Base-by-base conservation (phyloP, 2,797 vertebrate genomes). In the Molossus molossus region DNA sequence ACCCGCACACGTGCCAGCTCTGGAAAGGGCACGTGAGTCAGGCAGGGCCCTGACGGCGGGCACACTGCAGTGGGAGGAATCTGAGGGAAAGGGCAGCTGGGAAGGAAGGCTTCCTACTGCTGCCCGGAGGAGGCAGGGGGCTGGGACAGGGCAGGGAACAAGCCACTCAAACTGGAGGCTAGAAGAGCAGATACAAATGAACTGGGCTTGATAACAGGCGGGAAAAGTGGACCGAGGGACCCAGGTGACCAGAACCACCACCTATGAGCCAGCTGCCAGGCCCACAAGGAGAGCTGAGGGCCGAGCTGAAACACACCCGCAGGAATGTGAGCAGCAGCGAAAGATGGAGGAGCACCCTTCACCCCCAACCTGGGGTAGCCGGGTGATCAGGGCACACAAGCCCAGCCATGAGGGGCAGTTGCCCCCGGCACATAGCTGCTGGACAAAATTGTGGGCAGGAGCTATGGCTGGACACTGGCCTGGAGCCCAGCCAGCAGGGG, bases 91-190 rank as follows among this genome's bases (percentile, higher is more conserved):
- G 33, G 76, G 65, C 37, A 55, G 55, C 25, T 67, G 23, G 81
- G 80, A 84, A 70, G 70, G 79, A 9, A 18, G 45, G 62, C 10
- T 40, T 14, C 21, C 55, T 8, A 0, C 14, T 25, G 33, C 67
- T 40, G 62, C 81, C 17, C 0, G 0, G 27, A 11, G 4, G 2
- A 37, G 1, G 29, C 6, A 13, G 55, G 23, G 45, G 21, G 8
- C 7, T 5, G n/a, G 23, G 55, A 17, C 5, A 53, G 33, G 37
- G 4, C 1, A 64, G 33, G 7, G 12, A 55, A 27, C 23, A 58
- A 80, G 50, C 55, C 50, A 25, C 20, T 29, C 23, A 23, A 45
- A 58, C 20, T 23, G 4, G n/a, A 87, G 53, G 21, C 40, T 27
- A 5, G 50, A 60, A 50, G 27, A 27, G 12, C 53, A 2, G n/a